These are phyloP conservation scores for Pteropus rufus DNA, from an alignment of 2,797 vertebrate genomes.

Conservation along the genomic window DNA sequence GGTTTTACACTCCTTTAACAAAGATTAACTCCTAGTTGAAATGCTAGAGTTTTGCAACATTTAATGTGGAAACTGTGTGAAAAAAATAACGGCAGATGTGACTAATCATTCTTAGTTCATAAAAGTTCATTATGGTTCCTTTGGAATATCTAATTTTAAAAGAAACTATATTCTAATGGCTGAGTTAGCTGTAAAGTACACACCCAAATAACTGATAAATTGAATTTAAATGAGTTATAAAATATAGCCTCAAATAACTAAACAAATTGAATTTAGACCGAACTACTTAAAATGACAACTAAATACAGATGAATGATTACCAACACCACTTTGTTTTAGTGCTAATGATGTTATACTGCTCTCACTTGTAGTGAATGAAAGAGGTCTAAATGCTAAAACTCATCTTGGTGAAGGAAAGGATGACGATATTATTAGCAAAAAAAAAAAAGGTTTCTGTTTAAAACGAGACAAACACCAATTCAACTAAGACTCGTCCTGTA, in stretches of 20 bases:
- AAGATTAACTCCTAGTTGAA: slow-evolving; percentile 4
- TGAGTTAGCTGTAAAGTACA: background rate
- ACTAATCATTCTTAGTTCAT: background rate
- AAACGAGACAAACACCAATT: slow-evolving; percentile 12
- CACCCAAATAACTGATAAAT: background rate
- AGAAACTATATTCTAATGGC: background rate
- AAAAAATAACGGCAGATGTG: background rate
- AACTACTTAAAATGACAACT: background rate
- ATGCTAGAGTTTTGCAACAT: slow-evolving; percentile 1
- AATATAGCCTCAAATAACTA: background rate
- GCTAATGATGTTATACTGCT: background rate
- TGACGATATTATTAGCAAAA: background rate
- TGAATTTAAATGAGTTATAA: slow-evolving; percentile 11
- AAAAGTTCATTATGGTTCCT: background rate
- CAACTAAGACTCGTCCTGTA: background rate
- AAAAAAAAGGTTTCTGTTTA: slow-evolving; percentile 2
- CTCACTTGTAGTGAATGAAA: background rate
- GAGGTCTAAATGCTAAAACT: background rate
- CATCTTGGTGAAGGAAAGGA: background rate
- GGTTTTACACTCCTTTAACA: background rate
- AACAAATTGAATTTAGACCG: slow-evolving; percentile 19
- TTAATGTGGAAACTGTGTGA: background rate
- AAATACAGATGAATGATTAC: background rate
- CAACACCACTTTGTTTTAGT: background rate
- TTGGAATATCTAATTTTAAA: background rate